phyloP scores from a whole-genome alignment of 2,113 vertebrate species.

The Ammodytes dubius region DNA sequence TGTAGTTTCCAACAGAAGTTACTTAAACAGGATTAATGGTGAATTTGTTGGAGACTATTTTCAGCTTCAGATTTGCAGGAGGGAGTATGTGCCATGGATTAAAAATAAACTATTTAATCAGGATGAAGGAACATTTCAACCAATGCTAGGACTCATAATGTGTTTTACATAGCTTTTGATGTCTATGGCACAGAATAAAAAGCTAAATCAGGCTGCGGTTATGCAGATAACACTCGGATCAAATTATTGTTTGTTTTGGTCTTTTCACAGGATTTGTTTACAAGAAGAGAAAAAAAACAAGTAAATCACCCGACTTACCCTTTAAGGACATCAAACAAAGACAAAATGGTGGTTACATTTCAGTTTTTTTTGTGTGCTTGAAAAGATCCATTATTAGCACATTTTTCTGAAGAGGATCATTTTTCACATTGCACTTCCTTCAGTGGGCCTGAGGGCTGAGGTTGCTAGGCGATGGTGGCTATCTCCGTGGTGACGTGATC shows the following conservation, averaged over 20 bases:
- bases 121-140: background rate
- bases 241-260: background rate
- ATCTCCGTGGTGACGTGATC: slow-evolving; percentile 74
- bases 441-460: slow-evolving; percentile 67
- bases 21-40: background rate
- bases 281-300: slow-evolving; percentile 2
- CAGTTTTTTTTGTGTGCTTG: slow-evolving; percentile 50
- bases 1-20: background rate
- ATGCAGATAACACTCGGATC: background rate
- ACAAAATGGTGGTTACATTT: slow-evolving; percentile 27
- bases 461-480: slow-evolving; percentile 80
- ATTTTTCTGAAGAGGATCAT: slow-evolving; percentile 72
- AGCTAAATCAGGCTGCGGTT: background rate
- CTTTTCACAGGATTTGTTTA: slow-evolving; percentile 6
- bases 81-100: background rate
- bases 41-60: background rate
- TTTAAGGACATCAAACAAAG: slow-evolving; percentile 33
- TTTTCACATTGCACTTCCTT: slow-evolving; percentile 76
- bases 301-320: background rate
- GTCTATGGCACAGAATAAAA: background rate
- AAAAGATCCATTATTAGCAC: slow-evolving; percentile 70
- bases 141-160: background rate
- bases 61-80: background rate
- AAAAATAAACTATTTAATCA: background rate
- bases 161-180: background rate